Conservation (phyloP, 2,113 vertebrate genomes). For the Nyctereutes procyonoides region DNA sequence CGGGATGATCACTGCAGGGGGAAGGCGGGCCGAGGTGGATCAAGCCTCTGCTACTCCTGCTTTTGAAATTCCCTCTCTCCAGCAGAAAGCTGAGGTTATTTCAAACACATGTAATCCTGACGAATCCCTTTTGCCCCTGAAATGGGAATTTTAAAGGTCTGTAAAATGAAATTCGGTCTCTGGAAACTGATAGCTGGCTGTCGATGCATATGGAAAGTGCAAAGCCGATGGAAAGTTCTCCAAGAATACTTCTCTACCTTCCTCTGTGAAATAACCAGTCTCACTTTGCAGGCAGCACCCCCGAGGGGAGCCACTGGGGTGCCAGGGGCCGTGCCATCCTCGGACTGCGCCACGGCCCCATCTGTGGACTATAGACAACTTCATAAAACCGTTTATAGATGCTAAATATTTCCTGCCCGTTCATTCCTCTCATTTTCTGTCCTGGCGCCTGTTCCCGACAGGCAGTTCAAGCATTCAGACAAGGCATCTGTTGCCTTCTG, state of each 20-base stretch:
- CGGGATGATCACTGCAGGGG: no score
- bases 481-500: background rate
- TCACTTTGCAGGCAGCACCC: fast-evolving
- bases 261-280: background rate
- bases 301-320: background rate
- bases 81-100: background rate
- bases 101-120: background rate
- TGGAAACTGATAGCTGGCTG: background rate
- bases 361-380: background rate
- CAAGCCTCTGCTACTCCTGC: background rate
- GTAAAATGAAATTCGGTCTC: background rate
- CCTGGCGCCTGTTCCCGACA: background rate
- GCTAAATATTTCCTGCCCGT: background rate
- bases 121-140: background rate
- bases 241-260: background rate
- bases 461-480: background rate
- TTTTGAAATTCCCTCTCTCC: background rate
- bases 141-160: background rate
- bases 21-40: background rate
- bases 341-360: background rate
- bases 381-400: background rate
- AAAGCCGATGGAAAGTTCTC: background rate
- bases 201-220: background rate
- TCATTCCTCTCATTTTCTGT: background rate
- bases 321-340: background rate